Base-by-base conservation (phyloP, 2,888 invertebrate species). In the Incurvaria masculella region DNA sequence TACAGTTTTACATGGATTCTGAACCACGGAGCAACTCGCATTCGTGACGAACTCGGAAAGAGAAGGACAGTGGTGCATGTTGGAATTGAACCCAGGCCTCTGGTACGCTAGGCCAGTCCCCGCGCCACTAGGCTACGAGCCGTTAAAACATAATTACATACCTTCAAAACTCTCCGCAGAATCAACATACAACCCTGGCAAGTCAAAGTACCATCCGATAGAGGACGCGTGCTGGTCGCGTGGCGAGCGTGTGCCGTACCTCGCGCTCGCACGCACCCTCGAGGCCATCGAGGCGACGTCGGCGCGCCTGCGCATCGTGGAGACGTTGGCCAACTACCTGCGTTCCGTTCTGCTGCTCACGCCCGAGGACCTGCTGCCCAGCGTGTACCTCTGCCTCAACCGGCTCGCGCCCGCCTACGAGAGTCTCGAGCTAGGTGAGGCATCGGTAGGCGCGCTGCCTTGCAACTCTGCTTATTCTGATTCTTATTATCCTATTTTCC, bases 331-430 rank as follows among this genome's bases (percentile, higher is more conserved):
- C 59, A 98, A 98, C 69, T 97, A 89, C 61, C 67, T 88, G 96
- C 53, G 92, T 17, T 97, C 97, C 0, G 94, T 97, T 14, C 89
- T 96, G 21, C 83, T 86, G 4, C 73, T 96, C 41, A 91, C 89
- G 17, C 95, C 97, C 0, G 83, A 88, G n/a, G 97, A 99, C 69
- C 76, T 99, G 51, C 64, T 96, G 48, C 86, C 91, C 0, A 93
- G 94, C 57, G 84, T 99, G 17, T 98, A 99, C 69, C 73, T 99
- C 55, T 96, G 96, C 61, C 81, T 98, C n/a, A 99, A 99, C 70
- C 90, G 92, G 68, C 74, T 99, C 42, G 97, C 94, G 1, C 98
- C 99, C 0, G 94, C 97, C 0, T 97, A 97, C 66, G 93, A 96
- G 20, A 69, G 71, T 44, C 50, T 79, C 52, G 79, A 79, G 53